Evolutionary conservation across 2,797 vertebrate genomes (phyloP).

Genomic region (Aphelocoma californica): DNA sequence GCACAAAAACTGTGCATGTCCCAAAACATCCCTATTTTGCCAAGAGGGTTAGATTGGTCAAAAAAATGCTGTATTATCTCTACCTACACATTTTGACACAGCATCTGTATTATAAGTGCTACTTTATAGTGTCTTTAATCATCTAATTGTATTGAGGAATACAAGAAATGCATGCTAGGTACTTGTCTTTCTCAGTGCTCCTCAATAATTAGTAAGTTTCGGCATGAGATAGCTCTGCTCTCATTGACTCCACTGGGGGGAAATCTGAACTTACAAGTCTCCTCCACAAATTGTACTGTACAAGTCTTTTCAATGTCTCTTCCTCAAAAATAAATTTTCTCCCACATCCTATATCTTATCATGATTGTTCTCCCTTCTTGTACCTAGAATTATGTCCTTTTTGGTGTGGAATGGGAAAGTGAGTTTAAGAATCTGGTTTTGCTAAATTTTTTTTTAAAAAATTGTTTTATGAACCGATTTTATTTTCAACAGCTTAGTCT

Average conservation of each 20-base stretch:
- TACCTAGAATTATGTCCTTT: background rate
- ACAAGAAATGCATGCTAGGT: background rate
- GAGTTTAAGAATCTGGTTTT: background rate
- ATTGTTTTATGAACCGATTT: background rate
- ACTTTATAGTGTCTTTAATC: background rate
- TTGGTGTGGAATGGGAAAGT: background rate
- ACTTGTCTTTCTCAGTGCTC: background rate
- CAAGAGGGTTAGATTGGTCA: background rate
- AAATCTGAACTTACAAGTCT: rapidly evolving
- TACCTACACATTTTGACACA: background rate
- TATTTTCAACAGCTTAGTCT: background rate
- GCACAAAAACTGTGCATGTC: background rate
- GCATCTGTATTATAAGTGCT: background rate
- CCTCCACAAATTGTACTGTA: background rate
- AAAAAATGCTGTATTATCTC: background rate
- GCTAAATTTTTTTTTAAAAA: background rate
- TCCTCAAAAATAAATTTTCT: background rate
- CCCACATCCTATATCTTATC: background rate
- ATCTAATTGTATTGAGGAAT: background rate
- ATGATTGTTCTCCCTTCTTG: background rate
- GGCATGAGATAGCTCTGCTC: background rate
- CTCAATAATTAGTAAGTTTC: background rate
- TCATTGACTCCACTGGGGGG: background rate
- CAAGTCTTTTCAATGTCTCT: background rate
- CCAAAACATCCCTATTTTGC: background rate